phyloP scores from a whole-genome alignment of 2,113 vertebrate genomes.

The Sardina pilchardus region DNA sequence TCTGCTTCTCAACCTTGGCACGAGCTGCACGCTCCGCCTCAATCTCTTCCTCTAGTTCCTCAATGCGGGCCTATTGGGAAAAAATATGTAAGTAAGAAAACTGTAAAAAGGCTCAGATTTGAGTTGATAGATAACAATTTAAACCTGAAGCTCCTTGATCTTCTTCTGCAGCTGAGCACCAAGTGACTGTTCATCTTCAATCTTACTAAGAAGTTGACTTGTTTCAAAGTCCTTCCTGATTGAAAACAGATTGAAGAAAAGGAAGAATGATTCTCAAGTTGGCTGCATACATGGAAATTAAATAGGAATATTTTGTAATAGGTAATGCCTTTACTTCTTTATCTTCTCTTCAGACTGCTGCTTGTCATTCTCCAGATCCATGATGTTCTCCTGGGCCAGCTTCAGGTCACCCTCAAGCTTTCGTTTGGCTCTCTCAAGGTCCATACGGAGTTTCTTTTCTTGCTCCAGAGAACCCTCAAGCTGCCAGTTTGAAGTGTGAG shows the following conservation, averaged over 20 bases:
- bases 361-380: conserved; percentile 64
- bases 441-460: conserved; percentile 66
- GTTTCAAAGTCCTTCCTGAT: conserved; percentile 54
- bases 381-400: conserved; percentile 63
- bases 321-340: conserved; percentile 44
- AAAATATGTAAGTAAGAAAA: too few species aligned
- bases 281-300: background rate
- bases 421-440: conserved; percentile 62
- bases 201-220: conserved; percentile 49
- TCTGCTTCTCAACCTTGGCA: conserved; percentile 83
- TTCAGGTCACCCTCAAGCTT: conserved; percentile 69
- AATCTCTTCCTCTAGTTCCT: conserved; percentile 73
- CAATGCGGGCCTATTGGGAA: conserved; percentile 70
- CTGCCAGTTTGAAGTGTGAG: background rate
- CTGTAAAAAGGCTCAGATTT: background rate
- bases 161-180: conserved; percentile 54
- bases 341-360: conserved; percentile 61
- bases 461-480: conserved; percentile 56
- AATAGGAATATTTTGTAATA: background rate
- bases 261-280: too few species aligned
- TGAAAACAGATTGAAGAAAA: conserved; percentile 11
- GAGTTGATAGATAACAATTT: background rate
- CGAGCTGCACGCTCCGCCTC: conserved; percentile 72
- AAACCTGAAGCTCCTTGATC: conserved; percentile 54
- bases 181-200: conserved; percentile 54